A percentile compares a stretch with the other conserved stretches of the same genome.
Evolutionary conservation across 2,113 vertebrate genomes (phyloP).

Genomic region (Gobius niger): DNA sequence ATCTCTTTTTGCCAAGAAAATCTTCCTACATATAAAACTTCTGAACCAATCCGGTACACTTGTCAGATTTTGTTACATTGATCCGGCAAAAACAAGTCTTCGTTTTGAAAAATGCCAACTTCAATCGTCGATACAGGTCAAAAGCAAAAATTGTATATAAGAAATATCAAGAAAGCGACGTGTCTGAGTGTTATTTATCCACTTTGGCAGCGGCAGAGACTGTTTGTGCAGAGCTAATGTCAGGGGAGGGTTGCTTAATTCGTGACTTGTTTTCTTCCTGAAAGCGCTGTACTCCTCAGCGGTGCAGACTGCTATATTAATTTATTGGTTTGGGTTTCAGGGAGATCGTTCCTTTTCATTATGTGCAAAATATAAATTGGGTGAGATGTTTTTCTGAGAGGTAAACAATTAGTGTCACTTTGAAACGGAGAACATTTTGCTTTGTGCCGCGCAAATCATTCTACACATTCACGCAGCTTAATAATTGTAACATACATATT

Average conservation of each 20-base stretch:
- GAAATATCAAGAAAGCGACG: background rate
- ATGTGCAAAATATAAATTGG: background rate
- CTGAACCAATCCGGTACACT: background rate
- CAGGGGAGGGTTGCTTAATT: background rate
- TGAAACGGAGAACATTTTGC: background rate
- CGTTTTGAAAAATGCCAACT: no score
- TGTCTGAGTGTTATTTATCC: background rate
- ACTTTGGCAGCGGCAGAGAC: background rate
- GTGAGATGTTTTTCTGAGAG: background rate
- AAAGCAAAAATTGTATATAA: background rate
- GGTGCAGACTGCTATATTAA: background rate
- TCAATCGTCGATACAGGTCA: no score
- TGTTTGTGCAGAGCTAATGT: background rate
- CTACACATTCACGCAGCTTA: background rate
- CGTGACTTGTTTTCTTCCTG: background rate
- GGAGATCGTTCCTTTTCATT: background rate
- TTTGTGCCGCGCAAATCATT: background rate
- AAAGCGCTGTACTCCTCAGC: background rate
- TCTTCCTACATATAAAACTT: background rate
- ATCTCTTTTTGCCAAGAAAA: background rate
- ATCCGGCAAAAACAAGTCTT: no score
- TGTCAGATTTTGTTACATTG: no score
- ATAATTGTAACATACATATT: no score
- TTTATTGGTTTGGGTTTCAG: background rate
- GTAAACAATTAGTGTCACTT: slow-evolving; percentile 5